These are phyloP conservation scores for Philonicus albiceps DNA, from an alignment of 2,888 invertebrate species.

Conservation along the genomic window DNA sequence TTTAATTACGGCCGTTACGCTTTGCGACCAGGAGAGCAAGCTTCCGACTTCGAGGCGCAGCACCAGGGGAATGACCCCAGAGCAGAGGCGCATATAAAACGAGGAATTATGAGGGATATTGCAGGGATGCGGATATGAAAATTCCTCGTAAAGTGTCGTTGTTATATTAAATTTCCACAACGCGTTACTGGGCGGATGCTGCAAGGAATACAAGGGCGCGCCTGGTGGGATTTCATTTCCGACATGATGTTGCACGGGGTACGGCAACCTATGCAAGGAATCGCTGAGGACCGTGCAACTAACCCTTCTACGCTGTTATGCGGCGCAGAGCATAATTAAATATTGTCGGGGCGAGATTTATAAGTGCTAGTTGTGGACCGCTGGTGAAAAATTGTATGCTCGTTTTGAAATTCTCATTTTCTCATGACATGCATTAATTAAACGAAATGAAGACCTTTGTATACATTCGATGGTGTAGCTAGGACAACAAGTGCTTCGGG, in stretches of 20 bases:
- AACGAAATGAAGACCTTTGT: neutral
- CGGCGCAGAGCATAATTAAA: neutral
- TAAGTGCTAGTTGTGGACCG: neutral
- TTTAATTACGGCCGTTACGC: neutral
- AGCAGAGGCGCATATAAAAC: constrained; percentile 25
- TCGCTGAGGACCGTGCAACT: neutral
- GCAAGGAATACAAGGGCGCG: neutral
- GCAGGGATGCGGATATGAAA: constrained; percentile 32
- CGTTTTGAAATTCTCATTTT: neutral
- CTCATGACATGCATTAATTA: neutral
- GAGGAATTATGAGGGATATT: constrained; percentile 20
- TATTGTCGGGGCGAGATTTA: neutral
- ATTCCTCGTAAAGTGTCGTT: constrained; percentile 23
- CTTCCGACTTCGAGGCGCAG: neutral
- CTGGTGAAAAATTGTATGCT: neutral
- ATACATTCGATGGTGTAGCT: too few species aligned
- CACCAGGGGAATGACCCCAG: neutral
- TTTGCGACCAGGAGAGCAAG: neutral
- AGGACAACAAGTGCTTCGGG: too few species aligned
- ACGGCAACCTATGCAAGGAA: neutral
- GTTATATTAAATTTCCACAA: constrained; percentile 19
- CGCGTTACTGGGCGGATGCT: neutral
- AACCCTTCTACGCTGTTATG: neutral
- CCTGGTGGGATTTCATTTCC: neutral
- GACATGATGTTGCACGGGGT: neutral